phyloP scores from a whole-genome alignment of 2,888 invertebrate species.

The Serrognathus titanus region DNA sequence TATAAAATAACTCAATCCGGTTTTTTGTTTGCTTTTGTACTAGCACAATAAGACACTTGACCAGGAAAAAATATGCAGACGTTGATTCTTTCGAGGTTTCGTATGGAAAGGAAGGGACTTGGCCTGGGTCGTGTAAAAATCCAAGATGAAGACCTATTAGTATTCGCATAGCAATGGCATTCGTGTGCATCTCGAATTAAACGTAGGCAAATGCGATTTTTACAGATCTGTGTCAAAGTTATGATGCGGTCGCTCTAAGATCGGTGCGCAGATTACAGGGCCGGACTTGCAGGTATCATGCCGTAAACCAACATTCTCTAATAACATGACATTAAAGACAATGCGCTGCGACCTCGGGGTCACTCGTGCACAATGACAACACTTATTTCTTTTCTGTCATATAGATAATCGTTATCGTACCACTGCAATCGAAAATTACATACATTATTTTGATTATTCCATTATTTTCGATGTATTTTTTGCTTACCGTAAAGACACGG shows the following conservation, averaged over 20 bases:
- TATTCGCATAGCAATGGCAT: no score
- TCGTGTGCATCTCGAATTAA: no score
- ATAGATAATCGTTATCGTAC: slow-evolving; percentile 2
- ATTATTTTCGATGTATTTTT: not conserved
- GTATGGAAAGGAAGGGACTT: no score
- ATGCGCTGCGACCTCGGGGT: slow-evolving; percentile 34
- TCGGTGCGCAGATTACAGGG: slow-evolving; percentile 38
- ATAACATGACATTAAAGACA: slow-evolving; percentile 38
- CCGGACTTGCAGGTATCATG: slow-evolving; percentile 30
- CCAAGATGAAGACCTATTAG: no score
- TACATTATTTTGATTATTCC: not conserved
- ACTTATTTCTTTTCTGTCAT: slow-evolving; percentile 13
- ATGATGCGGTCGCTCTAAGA: slow-evolving; percentile 24
- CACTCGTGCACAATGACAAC: slow-evolving; percentile 27
- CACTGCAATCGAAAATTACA: not conserved
- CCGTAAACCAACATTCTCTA: slow-evolving; percentile 39
- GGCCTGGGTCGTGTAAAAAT: no score
- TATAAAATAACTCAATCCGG: no score
- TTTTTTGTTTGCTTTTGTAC: no score
- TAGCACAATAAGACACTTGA: no score
- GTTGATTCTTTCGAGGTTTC: no score
- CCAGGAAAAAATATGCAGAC: no score
- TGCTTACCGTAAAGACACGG: no score
- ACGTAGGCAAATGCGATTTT: not conserved
- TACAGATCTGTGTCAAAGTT: not conserved